Percentiles rank a stretch among this genome's conserved stretches.
phyloP scores from a whole-genome alignment of 2,797 vertebrate genomes.

The Centropyge bicolor region DNA sequence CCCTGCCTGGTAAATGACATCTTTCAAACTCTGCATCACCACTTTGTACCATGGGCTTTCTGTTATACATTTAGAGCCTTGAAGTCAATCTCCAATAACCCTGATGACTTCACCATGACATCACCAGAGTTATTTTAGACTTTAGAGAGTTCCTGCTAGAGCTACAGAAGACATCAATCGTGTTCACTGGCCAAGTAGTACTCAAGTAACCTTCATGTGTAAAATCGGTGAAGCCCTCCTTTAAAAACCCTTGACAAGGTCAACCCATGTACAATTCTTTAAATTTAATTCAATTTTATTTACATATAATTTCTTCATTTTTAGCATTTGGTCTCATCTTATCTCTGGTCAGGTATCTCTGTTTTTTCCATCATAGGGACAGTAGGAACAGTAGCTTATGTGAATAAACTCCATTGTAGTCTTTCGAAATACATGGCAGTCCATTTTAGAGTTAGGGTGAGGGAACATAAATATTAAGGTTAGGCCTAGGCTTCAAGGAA shows the following conservation, averaged over 20 bases:
- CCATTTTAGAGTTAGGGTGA: constrained; percentile 8
- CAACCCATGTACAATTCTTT: neutral
- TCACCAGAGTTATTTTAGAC: neutral
- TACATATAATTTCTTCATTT: neutral
- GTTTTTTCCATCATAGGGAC: neutral
- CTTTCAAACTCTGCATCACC: neutral
- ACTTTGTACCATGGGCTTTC: neutral
- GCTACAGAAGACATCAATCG: neutral
- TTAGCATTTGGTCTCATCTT: neutral
- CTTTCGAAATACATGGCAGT: constrained; percentile 6
- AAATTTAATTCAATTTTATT: neutral
- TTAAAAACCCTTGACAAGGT: too few species aligned
- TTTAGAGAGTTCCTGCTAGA: neutral
- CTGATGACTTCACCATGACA: neutral
- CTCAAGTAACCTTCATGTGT: too few species aligned
- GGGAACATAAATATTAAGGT: constrained; percentile 54
- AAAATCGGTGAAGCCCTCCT: too few species aligned
- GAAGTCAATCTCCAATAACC: neutral
- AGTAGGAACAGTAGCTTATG: neutral
- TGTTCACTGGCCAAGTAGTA: too few species aligned
- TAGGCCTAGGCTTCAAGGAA: constrained; percentile 30
- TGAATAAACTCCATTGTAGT: neutral
- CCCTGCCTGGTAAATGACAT: neutral
- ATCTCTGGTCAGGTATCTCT: neutral
- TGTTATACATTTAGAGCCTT: neutral